These are phyloP conservation scores for Drosophila pegasa DNA, from an alignment of 2,888 invertebrate species.

Conservation along the genomic window DNA sequence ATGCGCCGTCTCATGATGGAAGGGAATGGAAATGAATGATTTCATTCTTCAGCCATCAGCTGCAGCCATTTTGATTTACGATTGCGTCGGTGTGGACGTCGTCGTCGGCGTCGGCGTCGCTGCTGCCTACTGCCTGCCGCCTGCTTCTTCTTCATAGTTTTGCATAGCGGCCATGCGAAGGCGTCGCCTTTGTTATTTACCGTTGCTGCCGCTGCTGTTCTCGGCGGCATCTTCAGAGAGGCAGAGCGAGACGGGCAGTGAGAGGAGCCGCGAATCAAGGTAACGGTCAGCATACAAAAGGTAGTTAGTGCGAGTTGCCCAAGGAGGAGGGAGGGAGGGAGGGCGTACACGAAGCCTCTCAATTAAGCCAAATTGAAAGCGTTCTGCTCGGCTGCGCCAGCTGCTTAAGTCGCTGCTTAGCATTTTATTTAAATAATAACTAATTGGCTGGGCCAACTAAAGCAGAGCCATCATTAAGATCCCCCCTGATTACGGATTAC, in stretches of 20 bases:
- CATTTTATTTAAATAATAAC: slow-evolving; percentile 75
- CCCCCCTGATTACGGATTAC: background rate
- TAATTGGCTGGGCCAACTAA: slow-evolving; percentile 59
- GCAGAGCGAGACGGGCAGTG: background rate
- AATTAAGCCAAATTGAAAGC: slow-evolving; percentile 54
- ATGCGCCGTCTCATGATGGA: slow-evolving; percentile 64
- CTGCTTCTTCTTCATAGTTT: slow-evolving; percentile 39
- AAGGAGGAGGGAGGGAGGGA: slow-evolving; percentile 18
- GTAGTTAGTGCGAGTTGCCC: slow-evolving; percentile 46
- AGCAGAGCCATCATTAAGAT: slow-evolving; percentile 7
- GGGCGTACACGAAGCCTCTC: slow-evolving; percentile 33
- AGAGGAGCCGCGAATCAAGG: slow-evolving; percentile 38
- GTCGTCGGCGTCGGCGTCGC: slow-evolving; percentile 23
- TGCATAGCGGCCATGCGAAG: slow-evolving; percentile 68
- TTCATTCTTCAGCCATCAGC: slow-evolving; percentile 79
- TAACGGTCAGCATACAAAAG: slow-evolving; percentile 67
- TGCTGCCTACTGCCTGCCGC: slow-evolving; percentile 12
- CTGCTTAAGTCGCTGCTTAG: slow-evolving; percentile 65
- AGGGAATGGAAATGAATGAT: slow-evolving; percentile 70
- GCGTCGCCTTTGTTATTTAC: slow-evolving; percentile 62
- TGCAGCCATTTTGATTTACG: slow-evolving; percentile 85
- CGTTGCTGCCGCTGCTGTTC: slow-evolving; percentile 14
- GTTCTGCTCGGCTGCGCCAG: slow-evolving; percentile 64
- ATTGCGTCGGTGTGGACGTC: slow-evolving; percentile 55
- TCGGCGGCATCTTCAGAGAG: slow-evolving; percentile 63